A percentile compares a stretch with the other conserved stretches of the same genome.
Evolutionary conservation across 2,888 invertebrate genomes (phyloP).

Genomic region (Schrankia costaestrigalis): DNA sequence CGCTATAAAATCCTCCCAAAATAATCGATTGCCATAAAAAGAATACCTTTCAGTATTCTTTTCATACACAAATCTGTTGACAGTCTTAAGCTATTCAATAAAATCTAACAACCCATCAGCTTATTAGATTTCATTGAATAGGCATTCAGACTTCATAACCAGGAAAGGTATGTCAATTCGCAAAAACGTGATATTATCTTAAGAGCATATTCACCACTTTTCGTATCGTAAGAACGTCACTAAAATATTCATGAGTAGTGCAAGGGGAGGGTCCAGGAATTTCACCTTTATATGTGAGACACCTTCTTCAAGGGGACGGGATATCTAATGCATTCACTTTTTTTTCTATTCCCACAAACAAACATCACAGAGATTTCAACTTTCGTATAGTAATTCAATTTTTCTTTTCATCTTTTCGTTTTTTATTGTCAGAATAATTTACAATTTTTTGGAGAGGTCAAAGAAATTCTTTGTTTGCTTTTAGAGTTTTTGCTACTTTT

Average conservation of each 20-base stretch:
- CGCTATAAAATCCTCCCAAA: too few relatives aligned
- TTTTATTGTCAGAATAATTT: conserved; percentile 31
- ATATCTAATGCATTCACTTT: conserved; percentile 66
- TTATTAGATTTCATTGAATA: conserved; percentile 23
- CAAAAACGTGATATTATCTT: conserved; percentile 31
- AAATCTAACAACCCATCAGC: too few relatives aligned
- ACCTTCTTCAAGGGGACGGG: conserved; percentile 39
- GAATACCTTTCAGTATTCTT: conserved; percentile 7
- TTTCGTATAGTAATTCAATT: conserved; percentile 65
- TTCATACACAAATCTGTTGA: conserved; percentile 10
- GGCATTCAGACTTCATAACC: conserved; percentile 10
- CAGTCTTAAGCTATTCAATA: conserved; percentile 4
- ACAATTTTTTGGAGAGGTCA: conserved; percentile 20
- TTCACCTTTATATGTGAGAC: conserved; percentile 41
- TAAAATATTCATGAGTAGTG: conserved; percentile 71
- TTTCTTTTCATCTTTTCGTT: conserved; percentile 50
- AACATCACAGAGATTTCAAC: conserved; percentile 63
- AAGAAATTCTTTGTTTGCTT: conserved; percentile 27
- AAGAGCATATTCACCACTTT: conserved; percentile 55
- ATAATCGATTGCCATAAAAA: too few relatives aligned
- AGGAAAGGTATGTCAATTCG: conserved; percentile 14
- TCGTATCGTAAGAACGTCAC: conserved; percentile 49
- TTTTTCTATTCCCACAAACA: conserved; percentile 59
- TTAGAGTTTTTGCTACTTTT: conserved; percentile 14
- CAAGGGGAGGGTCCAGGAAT: conserved; percentile 53